Evolutionary conservation across 2,888 invertebrate species (phyloP), one percentile per base, ranked within the genome.

Genomic region (Drosophila parthenogenetica): DNA sequence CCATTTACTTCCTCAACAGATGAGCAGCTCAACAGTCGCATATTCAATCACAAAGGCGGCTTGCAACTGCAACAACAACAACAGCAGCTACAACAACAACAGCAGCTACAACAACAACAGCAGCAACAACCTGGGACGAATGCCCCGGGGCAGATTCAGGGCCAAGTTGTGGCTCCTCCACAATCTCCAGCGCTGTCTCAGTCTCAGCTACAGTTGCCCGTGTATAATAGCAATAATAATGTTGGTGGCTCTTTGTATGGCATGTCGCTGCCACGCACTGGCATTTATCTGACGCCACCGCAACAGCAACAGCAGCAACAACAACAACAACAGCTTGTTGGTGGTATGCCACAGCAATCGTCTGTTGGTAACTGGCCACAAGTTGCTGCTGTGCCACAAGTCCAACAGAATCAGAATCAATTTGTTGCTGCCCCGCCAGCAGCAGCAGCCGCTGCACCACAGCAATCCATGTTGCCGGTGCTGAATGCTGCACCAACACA

Each of bases 21-120:
- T 90, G 93, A 93, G 80, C 82, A 86, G 69, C 92, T 93, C 69
- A 93, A 93, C 73, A 94, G 95, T 81, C 95, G 94, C 90, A 95
- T 95, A 89, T 95, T 95, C 92, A 95, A 94, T 90, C 95, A 95
- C 93, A 95, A 95, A 92, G 95, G 93, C 81, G 95, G 95, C 58
- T 92, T 95, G 87, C 94, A 93, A 85, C 91, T 95, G 80, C 45
- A 50, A 32, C 65, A 65, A 32, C 61, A 61, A 37, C 77, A 65
- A 77, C 61, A 61, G 40, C 77, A 65, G n/a, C n/a, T n/a, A n/a
- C n/a, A 68, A 22, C 53, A 46, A 39, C 72, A 54, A 76, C 72
- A n/a, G n/a, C n/a, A n/a, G n/a, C n/a, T n/a, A 77, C 77, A 64
- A 48, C 91, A 95, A 79, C 81, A 81, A n/a, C 77, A 58, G 51